A percentile compares a stretch with the other conserved stretches of the same genome.
These are phyloP conservation scores for Vulpes vulpes DNA, from an alignment of 2,113 vertebrate genomes.

Conservation along the genomic window DNA sequence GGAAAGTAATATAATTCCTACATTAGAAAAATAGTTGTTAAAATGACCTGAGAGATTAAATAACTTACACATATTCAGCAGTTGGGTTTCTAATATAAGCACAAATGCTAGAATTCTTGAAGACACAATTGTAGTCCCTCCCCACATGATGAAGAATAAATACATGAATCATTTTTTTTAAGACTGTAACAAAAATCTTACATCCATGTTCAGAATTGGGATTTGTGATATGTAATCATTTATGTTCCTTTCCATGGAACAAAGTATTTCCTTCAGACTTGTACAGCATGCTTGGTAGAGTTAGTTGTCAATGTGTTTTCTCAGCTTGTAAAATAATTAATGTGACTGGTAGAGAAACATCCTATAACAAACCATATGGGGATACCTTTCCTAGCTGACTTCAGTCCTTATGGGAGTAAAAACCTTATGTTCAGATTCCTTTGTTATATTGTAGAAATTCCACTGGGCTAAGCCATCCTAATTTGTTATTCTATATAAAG, in stretches of 20 bases:
- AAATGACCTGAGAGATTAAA: not conserved
- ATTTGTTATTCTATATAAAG: not conserved
- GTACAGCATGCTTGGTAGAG: not conserved
- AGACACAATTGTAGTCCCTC: not conserved
- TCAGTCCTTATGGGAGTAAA: not conserved
- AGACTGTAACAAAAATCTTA: not conserved
- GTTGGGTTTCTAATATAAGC: not conserved
- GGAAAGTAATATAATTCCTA: not conserved
- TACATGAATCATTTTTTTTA: not conserved
- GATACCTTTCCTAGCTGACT: not conserved
- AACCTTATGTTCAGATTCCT: not conserved
- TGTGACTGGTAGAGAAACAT: not conserved
- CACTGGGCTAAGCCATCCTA: not conserved
- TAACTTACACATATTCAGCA: not conserved
- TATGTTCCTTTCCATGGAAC: not conserved
- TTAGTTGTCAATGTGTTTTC: not conserved
- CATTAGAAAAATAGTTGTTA: not conserved
- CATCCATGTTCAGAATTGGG: not conserved
- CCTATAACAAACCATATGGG: not conserved
- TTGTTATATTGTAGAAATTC: not conserved
- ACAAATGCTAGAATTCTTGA: not conserved
- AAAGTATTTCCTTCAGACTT: not conserved
- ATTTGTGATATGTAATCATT: not conserved
- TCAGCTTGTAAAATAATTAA: slow-evolving; percentile 47
- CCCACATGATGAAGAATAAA: not conserved